Evolutionary conservation across 2,797 vertebrate species (phyloP).

Genomic region (Adrianichthys oophorus): DNA sequence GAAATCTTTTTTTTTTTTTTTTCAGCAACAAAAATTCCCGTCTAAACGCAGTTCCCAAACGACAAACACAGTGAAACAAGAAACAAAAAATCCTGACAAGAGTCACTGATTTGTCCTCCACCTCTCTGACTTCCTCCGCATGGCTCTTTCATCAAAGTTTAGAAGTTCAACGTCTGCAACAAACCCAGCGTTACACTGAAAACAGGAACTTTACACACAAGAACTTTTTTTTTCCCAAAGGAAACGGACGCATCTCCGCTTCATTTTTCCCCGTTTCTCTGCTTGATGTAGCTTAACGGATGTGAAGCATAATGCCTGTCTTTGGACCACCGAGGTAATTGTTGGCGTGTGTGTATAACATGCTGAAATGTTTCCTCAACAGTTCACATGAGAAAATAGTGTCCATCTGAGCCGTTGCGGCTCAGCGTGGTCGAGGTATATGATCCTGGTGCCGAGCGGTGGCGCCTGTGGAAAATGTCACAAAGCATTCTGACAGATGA

Average conservation of each 20-base stretch:
- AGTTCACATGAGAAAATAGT: slow-evolving; percentile 64
- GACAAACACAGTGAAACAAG: slow-evolving; percentile 65
- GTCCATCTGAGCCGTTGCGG: slow-evolving; percentile 58
- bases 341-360: slow-evolving; percentile 74
- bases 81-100: slow-evolving; percentile 67
- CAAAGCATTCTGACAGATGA: slow-evolving; percentile 69
- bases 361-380: slow-evolving; percentile 69
- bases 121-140: slow-evolving; percentile 51
- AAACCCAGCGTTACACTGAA: slow-evolving; percentile 63
- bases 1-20: slow-evolving; percentile 42
- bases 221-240: slow-evolving; percentile 39
- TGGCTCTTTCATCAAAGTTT: slow-evolving; percentile 60
- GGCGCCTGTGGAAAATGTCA: slow-evolving; percentile 66
- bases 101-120: slow-evolving; percentile 66
- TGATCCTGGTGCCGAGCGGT: slow-evolving; percentile 67
- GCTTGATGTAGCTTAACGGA: slow-evolving; percentile 70
- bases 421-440: slow-evolving; percentile 74
- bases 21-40: slow-evolving; percentile 66
- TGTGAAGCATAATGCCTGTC: slow-evolving; percentile 73
- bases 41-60: slow-evolving; percentile 51
- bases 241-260: slow-evolving; percentile 55
- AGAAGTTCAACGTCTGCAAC: slow-evolving; percentile 31
- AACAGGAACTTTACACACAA: slow-evolving; percentile 64
- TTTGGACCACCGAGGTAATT: slow-evolving; percentile 80
- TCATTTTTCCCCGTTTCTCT: slow-evolving; percentile 60